Evolutionary conservation across 2,113 vertebrate species (phyloP).

Genomic region (Tiliqua scincoides): DNA sequence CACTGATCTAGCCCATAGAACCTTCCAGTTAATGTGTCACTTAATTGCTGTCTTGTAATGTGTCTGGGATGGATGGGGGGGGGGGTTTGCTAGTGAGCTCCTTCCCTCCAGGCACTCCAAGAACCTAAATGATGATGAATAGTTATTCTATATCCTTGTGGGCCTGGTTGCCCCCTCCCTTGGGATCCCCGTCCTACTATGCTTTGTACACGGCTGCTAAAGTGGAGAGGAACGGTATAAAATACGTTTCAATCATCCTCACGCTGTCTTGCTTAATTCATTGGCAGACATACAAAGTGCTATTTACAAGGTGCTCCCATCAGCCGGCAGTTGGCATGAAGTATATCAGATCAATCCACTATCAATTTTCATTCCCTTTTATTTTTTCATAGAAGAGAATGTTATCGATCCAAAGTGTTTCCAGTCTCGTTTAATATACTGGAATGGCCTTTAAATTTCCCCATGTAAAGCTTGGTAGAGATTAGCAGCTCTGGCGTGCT

Average conservation of each 20-base stretch:
- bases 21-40: too few species aligned
- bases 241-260: constrained; percentile 67
- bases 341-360: constrained; percentile 73
- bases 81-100: background rate
- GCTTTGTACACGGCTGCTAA: constrained; percentile 67
- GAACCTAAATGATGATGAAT: constrained; percentile 41
- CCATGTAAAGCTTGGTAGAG: constrained; percentile 60
- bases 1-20: too few species aligned
- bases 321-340: constrained; percentile 60
- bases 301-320: constrained; percentile 68
- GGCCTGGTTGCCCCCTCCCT: constrained; percentile 49
- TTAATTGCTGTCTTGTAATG: background rate
- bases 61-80: background rate
- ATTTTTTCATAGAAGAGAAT: constrained; percentile 72
- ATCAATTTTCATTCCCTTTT: constrained; percentile 71
- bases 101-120: constrained; percentile 19
- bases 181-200: constrained; percentile 57
- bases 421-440: constrained; percentile 69
- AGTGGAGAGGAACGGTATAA: constrained; percentile 61
- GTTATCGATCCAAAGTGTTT: constrained; percentile 72
- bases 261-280: constrained; percentile 62
- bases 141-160: constrained; percentile 23
- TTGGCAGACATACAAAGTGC: constrained; percentile 62
- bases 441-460: constrained; percentile 68
- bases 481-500: constrained; percentile 43